These are phyloP conservation scores for Oligia strigilis DNA, from an alignment of 2,888 invertebrate genomes.

Conservation along the genomic window DNA sequence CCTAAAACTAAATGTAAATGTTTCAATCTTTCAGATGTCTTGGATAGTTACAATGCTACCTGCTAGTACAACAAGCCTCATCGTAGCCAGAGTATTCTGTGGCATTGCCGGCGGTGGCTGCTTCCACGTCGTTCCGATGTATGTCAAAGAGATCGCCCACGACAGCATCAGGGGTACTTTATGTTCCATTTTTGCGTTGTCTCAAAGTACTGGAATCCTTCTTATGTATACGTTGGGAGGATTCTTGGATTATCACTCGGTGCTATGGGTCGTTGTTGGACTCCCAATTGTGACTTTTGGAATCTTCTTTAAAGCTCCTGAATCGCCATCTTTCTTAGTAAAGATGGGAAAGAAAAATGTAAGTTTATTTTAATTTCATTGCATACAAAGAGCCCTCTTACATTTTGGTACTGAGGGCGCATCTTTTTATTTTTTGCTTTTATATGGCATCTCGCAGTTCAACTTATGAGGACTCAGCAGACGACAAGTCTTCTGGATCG, in stretches of 20 bases:
- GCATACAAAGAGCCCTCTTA: not conserved
- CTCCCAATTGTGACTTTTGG: constrained; percentile 70
- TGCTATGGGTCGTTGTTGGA: constrained; percentile 72
- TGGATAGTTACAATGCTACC: constrained; percentile 73
- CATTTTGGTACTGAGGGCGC: too few species aligned
- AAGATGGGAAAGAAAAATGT: constrained; percentile 78
- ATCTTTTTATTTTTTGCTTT: too few species aligned
- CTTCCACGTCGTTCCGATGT: constrained; percentile 77
- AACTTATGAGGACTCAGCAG: too few species aligned
- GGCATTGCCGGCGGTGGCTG: constrained; percentile 76
- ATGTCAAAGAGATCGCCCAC: constrained; percentile 79
- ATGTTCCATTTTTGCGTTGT: too few species aligned
- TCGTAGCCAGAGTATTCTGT: constrained; percentile 71
- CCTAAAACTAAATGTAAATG: not conserved
- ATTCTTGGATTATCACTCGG: constrained; percentile 74
- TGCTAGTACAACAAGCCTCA: constrained; percentile 64
- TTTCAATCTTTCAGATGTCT: constrained; percentile 62
- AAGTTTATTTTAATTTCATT: constrained; percentile 47
- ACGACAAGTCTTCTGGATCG: too few species aligned
- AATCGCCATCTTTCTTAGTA: constrained; percentile 81
- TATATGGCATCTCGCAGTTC: too few species aligned
- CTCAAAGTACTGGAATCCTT: constrained; percentile 75
- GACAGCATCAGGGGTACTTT: constrained; percentile 77
- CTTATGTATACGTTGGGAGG: constrained; percentile 77
- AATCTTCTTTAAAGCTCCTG: constrained; percentile 76